Evolutionary conservation across 2,888 invertebrate species (phyloP), one percentile per base, ranked within the genome.

Genomic region (Seira ritae): DNA sequence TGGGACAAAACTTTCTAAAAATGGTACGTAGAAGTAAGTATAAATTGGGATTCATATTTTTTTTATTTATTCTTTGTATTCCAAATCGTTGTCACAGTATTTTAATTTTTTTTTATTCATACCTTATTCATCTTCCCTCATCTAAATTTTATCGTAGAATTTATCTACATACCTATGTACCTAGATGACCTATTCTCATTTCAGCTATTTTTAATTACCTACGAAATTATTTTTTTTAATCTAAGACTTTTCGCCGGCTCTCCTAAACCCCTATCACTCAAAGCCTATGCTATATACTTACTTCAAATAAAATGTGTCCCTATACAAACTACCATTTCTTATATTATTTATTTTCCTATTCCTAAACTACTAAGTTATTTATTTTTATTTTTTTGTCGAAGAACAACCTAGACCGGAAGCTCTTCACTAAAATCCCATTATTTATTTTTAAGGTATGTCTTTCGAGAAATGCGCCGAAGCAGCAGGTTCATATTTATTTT

Each of bases 401-500:
- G 77, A 77, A 76, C 77, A 72, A 76, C 82, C 77, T n/a, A 42
- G 31, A n/a, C 19, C 77, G 82, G 82, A 82, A 82, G 82, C 82
- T 77, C 82, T 82, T 82, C 77, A 80, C 70, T 80, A 24, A 77
- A 82, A 72, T 77, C 77, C 82, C 77, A 73, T 82, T 77, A 62
- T 42, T 69, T 31, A 31, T 31, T 31, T n/a, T n/a, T n/a, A n/a
- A 31, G 31, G 31, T 31, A 31, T 82, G 82, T 82, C 82, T 82
- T 82, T 82, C 82, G 82, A 73, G 74, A 82, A 77, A 76, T 82
- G 82, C 82, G 77, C 82, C 82, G 82, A 82, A 82, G 82, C 82
- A 82, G 82, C 82, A 82, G 82, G 82, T 82, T 82, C 68, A 69
- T 70, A 15, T 55, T 66, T 69, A 19, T 17, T 19, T 60, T 72